Evolutionary conservation across 2,113 vertebrate species (phyloP).

Genomic region (Heptranchias perlo): DNA sequence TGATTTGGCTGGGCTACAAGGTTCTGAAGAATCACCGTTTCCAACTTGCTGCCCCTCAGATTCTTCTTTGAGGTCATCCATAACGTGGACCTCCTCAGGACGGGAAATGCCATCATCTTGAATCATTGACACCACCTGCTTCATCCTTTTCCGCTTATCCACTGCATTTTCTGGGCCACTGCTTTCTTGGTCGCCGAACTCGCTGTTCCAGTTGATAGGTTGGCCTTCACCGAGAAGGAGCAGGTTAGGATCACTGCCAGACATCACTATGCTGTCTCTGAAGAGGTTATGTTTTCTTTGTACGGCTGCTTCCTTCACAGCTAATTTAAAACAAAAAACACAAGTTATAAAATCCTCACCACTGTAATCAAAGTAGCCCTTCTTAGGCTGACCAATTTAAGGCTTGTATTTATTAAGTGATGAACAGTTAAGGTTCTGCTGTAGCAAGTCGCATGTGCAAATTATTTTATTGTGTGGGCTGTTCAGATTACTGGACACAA

Average conservation of each 20-base stretch:
- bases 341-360: neutral
- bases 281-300: conserved; percentile 91
- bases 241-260: conserved; percentile 88
- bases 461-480: neutral
- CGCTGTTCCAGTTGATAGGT: conserved; percentile 74
- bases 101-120: conserved; percentile 62
- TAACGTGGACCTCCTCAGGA: conserved; percentile 59
- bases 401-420: neutral
- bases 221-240: conserved; percentile 69
- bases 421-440: neutral
- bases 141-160: conserved; percentile 60
- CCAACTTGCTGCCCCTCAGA: conserved; percentile 39
- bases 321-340: conserved; percentile 49
- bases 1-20: conserved; percentile 41
- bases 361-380: neutral
- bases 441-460: neutral
- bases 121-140: conserved; percentile 88
- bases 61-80: conserved; percentile 61
- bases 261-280: conserved; percentile 86
- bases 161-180: conserved; percentile 35
- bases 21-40: neutral
- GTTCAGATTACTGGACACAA: neutral
- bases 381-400: neutral
- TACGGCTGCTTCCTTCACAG: conserved; percentile 88
- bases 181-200: conserved; percentile 48